A percentile compares a stretch with the other conserved stretches of the same genome.
Conservation (phyloP, 2,113 vertebrate genomes). For the Marmota monax region DNA sequence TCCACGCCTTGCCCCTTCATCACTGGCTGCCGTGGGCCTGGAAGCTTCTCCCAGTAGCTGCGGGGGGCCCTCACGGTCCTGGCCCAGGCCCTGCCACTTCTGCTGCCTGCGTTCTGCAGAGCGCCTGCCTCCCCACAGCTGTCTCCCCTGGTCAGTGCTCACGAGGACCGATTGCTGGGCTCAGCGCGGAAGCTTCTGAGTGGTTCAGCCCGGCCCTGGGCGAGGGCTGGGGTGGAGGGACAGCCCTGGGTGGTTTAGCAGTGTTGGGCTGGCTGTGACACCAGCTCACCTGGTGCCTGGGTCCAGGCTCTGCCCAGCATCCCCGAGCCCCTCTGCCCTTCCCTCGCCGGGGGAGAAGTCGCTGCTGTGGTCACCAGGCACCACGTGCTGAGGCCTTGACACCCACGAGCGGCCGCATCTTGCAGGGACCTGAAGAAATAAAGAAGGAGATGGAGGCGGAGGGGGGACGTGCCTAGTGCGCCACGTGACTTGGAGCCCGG, state of each 20-base stretch:
- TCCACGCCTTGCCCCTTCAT: not conserved
- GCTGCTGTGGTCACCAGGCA: fast-evolving
- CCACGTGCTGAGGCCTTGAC: fast-evolving
- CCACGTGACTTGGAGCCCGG: fast-evolving
- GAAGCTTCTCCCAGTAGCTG: not conserved
- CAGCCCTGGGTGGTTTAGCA: fast-evolving
- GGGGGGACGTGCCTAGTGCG: fast-evolving
- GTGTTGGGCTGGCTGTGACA: fast-evolving
- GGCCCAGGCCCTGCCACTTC: not conserved
- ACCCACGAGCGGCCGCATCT: fast-evolving
- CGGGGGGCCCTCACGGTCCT: fast-evolving
- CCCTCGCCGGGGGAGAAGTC: fast-evolving
- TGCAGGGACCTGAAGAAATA: not conserved
- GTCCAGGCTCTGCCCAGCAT: fast-evolving
- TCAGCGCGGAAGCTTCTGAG: not conserved
- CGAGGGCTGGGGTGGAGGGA: not conserved
- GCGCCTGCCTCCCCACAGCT: too few species aligned
- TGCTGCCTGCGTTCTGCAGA: too few species aligned
- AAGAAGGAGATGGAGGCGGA: not conserved
- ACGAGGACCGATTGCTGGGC: too few species aligned
- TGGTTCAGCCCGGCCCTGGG: not conserved
- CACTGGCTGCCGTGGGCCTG: not conserved
- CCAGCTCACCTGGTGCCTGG: fast-evolving
- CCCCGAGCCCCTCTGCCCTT: not conserved
- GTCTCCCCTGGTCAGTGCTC: not conserved